phyloP scores from a whole-genome alignment of 2,113 vertebrate genomes.

The Macquaria ambigua region DNA sequence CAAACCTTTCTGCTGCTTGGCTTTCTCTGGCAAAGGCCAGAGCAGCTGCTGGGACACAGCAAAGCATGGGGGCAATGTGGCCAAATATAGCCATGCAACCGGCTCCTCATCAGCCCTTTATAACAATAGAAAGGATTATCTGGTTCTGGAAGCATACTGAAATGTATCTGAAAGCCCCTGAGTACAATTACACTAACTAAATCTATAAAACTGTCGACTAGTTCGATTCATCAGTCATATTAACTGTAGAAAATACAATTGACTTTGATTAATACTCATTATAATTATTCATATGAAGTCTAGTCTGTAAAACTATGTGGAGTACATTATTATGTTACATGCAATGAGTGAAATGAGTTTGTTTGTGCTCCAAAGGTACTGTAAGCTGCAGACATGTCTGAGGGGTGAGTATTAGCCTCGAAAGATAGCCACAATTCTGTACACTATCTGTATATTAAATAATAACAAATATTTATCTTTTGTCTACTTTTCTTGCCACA shows the following conservation, averaged over 20 bases:
- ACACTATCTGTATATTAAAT: background rate
- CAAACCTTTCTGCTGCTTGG: conserved; percentile 38
- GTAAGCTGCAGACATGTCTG: conserved; percentile 79
- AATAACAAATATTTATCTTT: background rate
- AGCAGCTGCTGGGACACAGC: conserved; percentile 54
- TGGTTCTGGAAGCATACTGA: conserved; percentile 10
- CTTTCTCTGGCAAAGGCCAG: conserved; percentile 44
- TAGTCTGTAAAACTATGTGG: background rate
- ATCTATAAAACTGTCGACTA: background rate
- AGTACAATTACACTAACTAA: conserved; percentile 11
- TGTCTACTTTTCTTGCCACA: conserved; percentile 18
- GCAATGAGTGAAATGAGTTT: background rate
- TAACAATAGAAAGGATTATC: conserved; percentile 48
- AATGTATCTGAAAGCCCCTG: conserved; percentile 7
- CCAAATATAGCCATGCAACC: conserved; percentile 74
- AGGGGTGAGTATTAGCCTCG: conserved; percentile 76
- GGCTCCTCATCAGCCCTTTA: conserved; percentile 21
- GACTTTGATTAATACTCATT: background rate
- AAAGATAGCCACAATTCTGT: background rate
- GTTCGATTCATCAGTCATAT: background rate
- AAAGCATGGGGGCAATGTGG: conserved; percentile 64
- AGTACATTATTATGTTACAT: background rate
- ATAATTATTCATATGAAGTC: background rate
- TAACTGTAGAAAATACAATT: background rate
- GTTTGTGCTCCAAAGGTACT: conserved; percentile 51